Conservation (phyloP, 2,113 vertebrate genomes). For the Anhinga rufa region DNA sequence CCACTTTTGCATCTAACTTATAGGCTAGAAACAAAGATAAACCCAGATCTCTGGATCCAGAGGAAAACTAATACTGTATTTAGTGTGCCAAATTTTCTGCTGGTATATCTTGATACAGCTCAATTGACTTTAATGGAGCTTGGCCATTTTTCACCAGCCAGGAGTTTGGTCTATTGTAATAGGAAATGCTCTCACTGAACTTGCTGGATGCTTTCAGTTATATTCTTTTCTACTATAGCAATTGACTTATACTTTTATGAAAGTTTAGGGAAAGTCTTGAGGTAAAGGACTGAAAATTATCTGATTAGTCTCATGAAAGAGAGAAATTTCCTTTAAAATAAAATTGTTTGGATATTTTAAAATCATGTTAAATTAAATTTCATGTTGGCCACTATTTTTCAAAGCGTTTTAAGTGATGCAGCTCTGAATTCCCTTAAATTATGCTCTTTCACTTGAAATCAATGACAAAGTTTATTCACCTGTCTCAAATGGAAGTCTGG, state of each 20-base stretch:
- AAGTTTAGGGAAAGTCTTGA: background rate
- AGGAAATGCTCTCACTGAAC: background rate
- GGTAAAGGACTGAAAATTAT: background rate
- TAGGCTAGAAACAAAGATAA: conserved; percentile 43
- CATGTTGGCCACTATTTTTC: background rate
- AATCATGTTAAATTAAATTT: background rate
- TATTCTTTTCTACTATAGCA: background rate
- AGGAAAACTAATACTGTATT: conserved; percentile 20
- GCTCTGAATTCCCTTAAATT: background rate
- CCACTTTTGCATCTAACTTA: background rate
- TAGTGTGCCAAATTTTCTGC: conserved; percentile 28
- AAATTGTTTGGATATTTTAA: background rate
- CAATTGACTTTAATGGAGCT: conserved; percentile 1
- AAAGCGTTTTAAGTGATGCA: background rate
- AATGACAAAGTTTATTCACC: background rate
- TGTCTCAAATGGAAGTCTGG: background rate
- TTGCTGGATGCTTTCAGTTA: background rate
- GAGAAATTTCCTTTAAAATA: background rate
- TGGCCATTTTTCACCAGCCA: background rate
- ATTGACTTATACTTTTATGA: background rate
- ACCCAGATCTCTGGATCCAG: background rate
- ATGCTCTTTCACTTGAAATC: background rate
- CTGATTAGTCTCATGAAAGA: background rate
- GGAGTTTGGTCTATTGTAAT: background rate
- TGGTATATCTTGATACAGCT: conserved; percentile 16